Base-by-base conservation (phyloP, 1,140 invertebrate species). In the Pseudachorutes palmiensis region DNA sequence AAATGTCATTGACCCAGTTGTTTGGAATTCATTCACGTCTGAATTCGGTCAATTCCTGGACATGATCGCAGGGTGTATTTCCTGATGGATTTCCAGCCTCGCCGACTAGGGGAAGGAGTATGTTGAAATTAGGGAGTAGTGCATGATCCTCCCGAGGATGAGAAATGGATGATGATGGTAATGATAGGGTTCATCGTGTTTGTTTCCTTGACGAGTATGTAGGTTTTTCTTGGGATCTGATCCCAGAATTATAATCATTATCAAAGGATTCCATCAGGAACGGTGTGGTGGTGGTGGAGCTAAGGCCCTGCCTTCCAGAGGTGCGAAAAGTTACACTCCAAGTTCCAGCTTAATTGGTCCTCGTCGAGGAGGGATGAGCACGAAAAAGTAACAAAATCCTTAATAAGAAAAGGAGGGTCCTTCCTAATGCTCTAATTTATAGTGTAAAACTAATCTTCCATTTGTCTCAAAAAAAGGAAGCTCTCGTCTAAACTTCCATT, bases 281-380 rank as follows among this genome's bases (percentile, higher is more conserved):
- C 12, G 24, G 24, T 5, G 36, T 41, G 5, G 19, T 5, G 36
- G 36, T 19, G 5, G 51, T 9, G 36, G 36, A 12, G 9, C 36
- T 12, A 19, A 45, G 19, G 36, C 9, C 9, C 36, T 12, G 36
- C 36, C 19, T 45, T 12, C 9, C 9, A 55, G 51, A 55, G 51
- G 51, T 55, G 51, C 51, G 51, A 55, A 55, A 55, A 55, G 51
- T 55, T 55, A 55, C 51, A 55, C 51, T 55, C 51, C 9, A 55
- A 24, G 24, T 14, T 14, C 51, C 51, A 55, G 24, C 9, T 55
- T 55, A 55, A 55, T 55, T 55, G 24, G 9, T n/a, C n/a, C 36
- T 41, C 5, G 5, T 19, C 19, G 36, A 41, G 14, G 12, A 12
- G 24, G 51, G 51, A 55, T 14, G 51, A 55, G 5, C 51, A 55